Evolutionary conservation across 2,888 invertebrate genomes (phyloP), one percentile per base, ranked within the genome.

Genomic region (Latrodectus hesperus): DNA sequence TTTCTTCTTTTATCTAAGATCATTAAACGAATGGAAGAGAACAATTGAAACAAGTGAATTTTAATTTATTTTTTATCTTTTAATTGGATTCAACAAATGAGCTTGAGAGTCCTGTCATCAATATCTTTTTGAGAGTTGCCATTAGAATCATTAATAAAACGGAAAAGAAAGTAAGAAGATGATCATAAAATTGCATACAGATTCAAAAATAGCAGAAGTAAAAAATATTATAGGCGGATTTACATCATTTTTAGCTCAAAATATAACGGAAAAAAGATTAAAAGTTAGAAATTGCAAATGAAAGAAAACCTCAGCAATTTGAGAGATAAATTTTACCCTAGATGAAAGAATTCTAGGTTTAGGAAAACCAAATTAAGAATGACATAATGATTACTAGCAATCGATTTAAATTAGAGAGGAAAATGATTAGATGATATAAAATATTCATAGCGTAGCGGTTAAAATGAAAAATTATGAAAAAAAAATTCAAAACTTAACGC

Each of bases 131-230:
- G 73, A 67, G 53, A 26, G 65, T n/a, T 67, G 78, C 78, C 78
- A 84, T 84, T 84, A 78, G 65, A 78, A 67, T 55, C 73, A 78
- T 84, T 84, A 84, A 84, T 77, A 77, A 72, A 73, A 73, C 78
- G 49, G 38, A 67, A 55, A 65, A 51, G 67, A 73, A 73, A 74
- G 73, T 67, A 65, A 22, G 65, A 53, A 22, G 67, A 71, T 67
- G 72, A 83, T 83, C 70, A 60, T 38, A 60, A 74, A 72, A 76
- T 52, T 64, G n/a, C 60, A 71, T 84, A 49, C 22, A 64, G 51
- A 72, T 60, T 26, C 26, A 53, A 38, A 52, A 65, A 73, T 5
- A 71, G n/a, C 6, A 78, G 38, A 83, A 60, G 53, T 22, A 74
- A 73, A 70, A 70, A 70, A 64, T 60, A 70, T n/a, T 55, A 53